A percentile compares a stretch with the other conserved stretches of the same genome.
Conservation (phyloP, 2,888 invertebrate genomes). For the Drosophila mimica region DNA sequence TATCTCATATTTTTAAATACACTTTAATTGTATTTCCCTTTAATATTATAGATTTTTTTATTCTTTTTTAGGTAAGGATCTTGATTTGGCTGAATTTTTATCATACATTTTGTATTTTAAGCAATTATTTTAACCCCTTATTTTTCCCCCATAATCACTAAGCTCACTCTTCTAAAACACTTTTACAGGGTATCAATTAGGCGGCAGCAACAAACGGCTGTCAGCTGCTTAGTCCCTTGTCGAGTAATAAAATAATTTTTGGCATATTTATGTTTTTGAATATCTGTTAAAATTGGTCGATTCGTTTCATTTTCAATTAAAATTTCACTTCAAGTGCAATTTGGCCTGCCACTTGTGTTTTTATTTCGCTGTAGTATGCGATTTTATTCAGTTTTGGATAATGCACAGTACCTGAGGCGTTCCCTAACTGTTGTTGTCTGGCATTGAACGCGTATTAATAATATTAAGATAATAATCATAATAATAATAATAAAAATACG, state of each 20-base stretch:
- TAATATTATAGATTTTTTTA: neutral
- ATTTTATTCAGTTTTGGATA: constrained; percentile 29
- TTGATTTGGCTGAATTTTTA: neutral
- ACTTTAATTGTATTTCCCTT: neutral
- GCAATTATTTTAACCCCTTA: neutral
- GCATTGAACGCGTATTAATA: constrained; percentile 61
- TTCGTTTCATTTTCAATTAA: constrained; percentile 63
- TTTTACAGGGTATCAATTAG: constrained; percentile 36
- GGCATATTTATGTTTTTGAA: constrained; percentile 63
- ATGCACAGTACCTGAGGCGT: constrained; percentile 51
- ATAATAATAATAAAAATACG: constrained; percentile 28
- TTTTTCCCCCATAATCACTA: neutral
- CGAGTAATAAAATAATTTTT: constrained; percentile 54
- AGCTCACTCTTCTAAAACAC: neutral
- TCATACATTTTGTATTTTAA: neutral
- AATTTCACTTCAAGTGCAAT: constrained; percentile 59
- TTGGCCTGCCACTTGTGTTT: constrained; percentile 18
- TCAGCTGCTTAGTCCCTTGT: constrained; percentile 49
- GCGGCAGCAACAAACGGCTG: constrained; percentile 66
- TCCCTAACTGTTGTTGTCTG: constrained; percentile 23
- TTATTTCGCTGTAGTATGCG: constrained; percentile 25
- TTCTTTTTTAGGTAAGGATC: neutral
- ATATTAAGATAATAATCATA: constrained; percentile 34
- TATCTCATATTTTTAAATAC: neutral
- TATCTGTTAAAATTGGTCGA: constrained; percentile 46